Evolutionary conservation across 2,113 vertebrate species (phyloP), one percentile per base, ranked within the genome.

Genomic region (Larimichthys polyactis): DNA sequence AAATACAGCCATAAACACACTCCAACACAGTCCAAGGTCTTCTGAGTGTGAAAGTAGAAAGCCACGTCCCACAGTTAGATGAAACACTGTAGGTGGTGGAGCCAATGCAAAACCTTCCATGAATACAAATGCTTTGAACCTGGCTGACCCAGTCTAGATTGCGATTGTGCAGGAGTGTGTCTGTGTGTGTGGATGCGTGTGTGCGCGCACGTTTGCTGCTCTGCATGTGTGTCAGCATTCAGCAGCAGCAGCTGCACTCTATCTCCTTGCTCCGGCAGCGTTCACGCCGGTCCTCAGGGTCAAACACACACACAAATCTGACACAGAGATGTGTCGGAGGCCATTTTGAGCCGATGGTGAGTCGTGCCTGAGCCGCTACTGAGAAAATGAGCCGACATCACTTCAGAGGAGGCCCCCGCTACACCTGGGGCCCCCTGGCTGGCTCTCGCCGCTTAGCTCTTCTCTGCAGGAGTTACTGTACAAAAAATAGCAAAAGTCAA

Each of bases 81-180:
- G 90, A 85, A 93, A 83, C 91, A 91, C 93, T 94, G 94, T 93
- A 93, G 94, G 92, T 93, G 91, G 91, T 89, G 89, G 75, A 94
- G 90, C 90, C 90, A 85, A 93, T 93, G 93, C 91, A 93, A 95
- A 94, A 93, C 86, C 91, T 83, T 84, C 81, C 71, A 94, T 94
- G 92, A 95, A 94, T 94, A 94, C 90, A 93, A 90, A 93, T 93
- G 90, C 87, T 90, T 92, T 94, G 90, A 93, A 93, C 91, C 87
- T 78, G 83, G 69, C 86, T 92, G 93, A 93, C 92, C 92, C 92
- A 82, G 85, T 90, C 75, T 86, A 87, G 87, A 91, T 91, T 93
- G 91, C 84, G 87, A 83, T 87, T 90, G 81, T 89, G 90, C 29
- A 74, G 32, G 81, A 79, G 87, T 73, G 83, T 75, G 29, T 9